These are phyloP conservation scores for Cephus nigrinus DNA, from an alignment of 2,888 invertebrate genomes.

Conservation along the genomic window DNA sequence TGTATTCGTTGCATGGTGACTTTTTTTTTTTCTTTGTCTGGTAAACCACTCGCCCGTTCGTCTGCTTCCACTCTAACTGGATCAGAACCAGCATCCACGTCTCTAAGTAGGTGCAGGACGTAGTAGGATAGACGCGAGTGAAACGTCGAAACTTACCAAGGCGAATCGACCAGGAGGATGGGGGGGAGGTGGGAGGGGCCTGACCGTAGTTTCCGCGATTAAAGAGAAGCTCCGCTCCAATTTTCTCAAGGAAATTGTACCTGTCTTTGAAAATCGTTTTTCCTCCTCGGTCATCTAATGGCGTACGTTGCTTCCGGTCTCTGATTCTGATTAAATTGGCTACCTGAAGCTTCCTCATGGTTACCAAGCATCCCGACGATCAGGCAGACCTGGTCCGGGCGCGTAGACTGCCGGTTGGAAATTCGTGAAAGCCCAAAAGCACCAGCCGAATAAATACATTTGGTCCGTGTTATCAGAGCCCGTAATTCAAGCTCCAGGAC, in stretches of 20 bases:
- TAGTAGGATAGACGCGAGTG: not conserved
- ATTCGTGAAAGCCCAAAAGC: not conserved
- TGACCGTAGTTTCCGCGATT: not conserved
- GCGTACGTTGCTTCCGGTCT: not conserved
- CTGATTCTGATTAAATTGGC: not conserved
- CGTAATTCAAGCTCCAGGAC: conserved; percentile 48
- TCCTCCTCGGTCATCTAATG: not conserved
- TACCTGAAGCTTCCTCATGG: not conserved
- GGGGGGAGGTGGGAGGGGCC: not conserved
- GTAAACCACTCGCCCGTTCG: not conserved
- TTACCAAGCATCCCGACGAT: not conserved
- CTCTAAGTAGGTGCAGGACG: not conserved
- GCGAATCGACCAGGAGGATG: not conserved
- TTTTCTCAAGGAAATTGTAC: not conserved
- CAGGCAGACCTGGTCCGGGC: not conserved
- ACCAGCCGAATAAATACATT: conserved; percentile 44
- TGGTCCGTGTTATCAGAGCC: conserved; percentile 42
- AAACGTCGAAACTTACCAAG: not conserved
- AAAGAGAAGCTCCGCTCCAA: not conserved
- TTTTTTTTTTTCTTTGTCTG: not conserved
- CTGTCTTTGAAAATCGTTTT: not conserved
- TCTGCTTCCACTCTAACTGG: not conserved
- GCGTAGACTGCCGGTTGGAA: not conserved
- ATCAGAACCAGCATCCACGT: not conserved
- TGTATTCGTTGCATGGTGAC: not conserved